Evolutionary conservation across 1,140 invertebrate species (phyloP).

Genomic region (Achroia grisella): DNA sequence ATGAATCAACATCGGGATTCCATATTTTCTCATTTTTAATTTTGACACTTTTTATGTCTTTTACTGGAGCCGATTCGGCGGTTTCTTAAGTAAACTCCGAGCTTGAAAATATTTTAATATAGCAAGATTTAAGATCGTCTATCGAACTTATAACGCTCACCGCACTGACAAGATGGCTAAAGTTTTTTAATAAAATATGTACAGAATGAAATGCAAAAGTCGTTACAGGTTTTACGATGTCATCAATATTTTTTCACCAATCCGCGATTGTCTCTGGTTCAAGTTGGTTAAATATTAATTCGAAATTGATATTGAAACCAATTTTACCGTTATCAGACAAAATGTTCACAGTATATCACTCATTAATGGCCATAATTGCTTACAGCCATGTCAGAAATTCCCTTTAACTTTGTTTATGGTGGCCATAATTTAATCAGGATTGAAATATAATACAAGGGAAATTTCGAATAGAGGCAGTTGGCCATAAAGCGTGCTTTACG

Average conservation of each 20-base stretch:
- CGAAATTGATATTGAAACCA: too few relatives aligned
- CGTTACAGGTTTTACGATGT: conserved; percentile 18
- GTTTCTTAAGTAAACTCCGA: conserved; percentile 11
- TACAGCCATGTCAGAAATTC: conserved; percentile 29
- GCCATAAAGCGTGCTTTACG: conserved; percentile 40
- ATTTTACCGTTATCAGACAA: too few relatives aligned
- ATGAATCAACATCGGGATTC: conserved; percentile 14
- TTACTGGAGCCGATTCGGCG: neutral
- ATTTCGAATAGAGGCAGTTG: conserved; percentile 31
- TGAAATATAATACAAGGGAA: conserved; percentile 41
- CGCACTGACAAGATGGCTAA: conserved; percentile 30
- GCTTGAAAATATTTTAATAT: conserved; percentile 37
- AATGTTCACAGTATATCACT: conserved; percentile 9
- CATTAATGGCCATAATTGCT: conserved; percentile 33
- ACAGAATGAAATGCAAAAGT: conserved; percentile 14
- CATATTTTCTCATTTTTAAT: conserved; percentile 14
- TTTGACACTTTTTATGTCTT: conserved; percentile 4
- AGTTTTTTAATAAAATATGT: conserved; percentile 56
- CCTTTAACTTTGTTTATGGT: conserved; percentile 37
- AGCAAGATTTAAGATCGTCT: conserved; percentile 21
- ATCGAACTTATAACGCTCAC: conserved; percentile 28
- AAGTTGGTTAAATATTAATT: too few relatives aligned
- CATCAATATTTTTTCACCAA: conserved; percentile 10
- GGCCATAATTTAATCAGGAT: conserved; percentile 47
- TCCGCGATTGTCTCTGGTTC: too few relatives aligned